Conservation (phyloP, 2,797 vertebrate species). For the Danionella dracula region DNA sequence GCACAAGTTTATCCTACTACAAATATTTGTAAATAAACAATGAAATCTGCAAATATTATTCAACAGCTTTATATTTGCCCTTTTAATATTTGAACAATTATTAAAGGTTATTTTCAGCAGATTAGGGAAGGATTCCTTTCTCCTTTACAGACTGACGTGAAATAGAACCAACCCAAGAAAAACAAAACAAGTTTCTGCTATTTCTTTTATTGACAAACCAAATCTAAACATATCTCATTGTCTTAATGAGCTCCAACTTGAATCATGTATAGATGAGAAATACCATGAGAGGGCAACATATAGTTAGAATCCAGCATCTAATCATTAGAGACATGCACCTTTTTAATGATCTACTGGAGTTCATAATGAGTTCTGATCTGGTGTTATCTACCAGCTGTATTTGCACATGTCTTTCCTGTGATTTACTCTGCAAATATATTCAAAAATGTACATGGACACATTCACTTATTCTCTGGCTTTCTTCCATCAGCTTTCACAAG, state of each 20-base stretch:
- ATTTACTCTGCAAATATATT: constrained; percentile 29
- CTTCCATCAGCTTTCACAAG: no score
- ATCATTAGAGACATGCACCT: constrained; percentile 6
- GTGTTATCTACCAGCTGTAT: constrained; percentile 23
- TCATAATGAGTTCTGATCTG: not conserved
- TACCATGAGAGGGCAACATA: not conserved
- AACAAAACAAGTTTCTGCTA: no score
- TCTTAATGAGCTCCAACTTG: constrained; percentile 54
- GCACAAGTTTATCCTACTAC: no score
- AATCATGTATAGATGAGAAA: constrained; percentile 23
- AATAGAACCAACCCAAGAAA: no score
- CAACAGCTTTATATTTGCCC: no score
- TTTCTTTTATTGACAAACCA: constrained; percentile 54
- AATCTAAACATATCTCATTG: constrained; percentile 48
- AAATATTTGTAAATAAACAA: no score
- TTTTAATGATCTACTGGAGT: constrained; percentile 24
- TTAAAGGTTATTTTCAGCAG: no score
- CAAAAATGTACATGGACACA: constrained; percentile 2
- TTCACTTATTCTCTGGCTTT: not conserved
- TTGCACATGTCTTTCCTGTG: constrained; percentile 23
- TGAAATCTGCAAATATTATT: no score
- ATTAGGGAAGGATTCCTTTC: no score
- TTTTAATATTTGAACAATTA: no score
- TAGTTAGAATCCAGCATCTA: constrained; percentile 2
- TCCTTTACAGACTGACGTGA: no score